Conservation (phyloP, 2,797 vertebrate species). For the Cheirogaleus major region DNA sequence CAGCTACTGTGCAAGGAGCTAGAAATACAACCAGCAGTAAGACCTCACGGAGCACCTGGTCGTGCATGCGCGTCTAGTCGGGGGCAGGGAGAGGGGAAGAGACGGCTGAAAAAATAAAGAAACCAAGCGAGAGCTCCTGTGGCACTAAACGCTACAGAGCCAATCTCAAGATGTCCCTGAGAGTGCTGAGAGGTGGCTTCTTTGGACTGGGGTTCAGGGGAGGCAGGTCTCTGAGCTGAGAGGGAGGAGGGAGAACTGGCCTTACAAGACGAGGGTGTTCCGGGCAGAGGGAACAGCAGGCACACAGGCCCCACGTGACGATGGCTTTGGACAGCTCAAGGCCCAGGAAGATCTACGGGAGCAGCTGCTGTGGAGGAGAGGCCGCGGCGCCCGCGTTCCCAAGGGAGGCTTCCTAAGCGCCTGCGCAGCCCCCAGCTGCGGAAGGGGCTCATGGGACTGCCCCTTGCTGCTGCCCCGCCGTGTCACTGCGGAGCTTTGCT, state of each 20-base stretch:
- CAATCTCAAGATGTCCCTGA: neutral
- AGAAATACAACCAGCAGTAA: neutral
- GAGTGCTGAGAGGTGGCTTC: neutral
- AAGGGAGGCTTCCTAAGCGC: neutral
- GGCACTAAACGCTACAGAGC: neutral
- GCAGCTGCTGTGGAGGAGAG: neutral
- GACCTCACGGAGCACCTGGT: too few relatives aligned
- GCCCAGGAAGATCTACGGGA: neutral
- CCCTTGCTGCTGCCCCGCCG: neutral
- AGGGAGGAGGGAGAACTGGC: neutral
- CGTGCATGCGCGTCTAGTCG: accelerated
- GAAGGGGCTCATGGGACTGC: neutral
- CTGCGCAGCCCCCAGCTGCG: accelerated
- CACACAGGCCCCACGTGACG: neutral
- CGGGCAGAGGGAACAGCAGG: neutral
- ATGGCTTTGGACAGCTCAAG: neutral
- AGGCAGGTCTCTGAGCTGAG: neutral
- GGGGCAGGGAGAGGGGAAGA: neutral
- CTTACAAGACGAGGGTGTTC: neutral
- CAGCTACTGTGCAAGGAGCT: neutral
- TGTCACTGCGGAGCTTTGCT: neutral
- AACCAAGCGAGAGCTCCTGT: neutral
- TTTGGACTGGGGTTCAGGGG: neutral
- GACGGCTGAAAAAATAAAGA: neutral
- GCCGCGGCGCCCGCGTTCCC: neutral